These are phyloP conservation scores for Pseudopleuronectes americanus DNA, from an alignment of 2,797 vertebrate species.

Conservation along the genomic window DNA sequence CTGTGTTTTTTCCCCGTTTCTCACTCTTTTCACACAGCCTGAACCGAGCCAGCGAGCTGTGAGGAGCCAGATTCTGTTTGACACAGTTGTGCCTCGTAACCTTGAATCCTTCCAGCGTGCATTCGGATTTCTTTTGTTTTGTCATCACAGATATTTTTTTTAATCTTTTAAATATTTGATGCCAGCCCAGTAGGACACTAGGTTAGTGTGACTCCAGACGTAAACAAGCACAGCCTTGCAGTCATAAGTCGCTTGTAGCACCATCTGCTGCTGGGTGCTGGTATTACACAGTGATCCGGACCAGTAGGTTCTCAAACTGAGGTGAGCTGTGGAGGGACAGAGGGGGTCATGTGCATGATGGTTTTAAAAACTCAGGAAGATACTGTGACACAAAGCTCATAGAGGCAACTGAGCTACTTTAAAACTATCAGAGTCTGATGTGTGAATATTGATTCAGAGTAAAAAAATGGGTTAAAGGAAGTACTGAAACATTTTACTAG, in stretches of 20 bases:
- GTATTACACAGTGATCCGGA: constrained; percentile 9
- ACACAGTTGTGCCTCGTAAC: neutral
- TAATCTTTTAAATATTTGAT: neutral
- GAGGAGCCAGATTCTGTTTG: neutral
- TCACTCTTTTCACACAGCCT: constrained; percentile 52
- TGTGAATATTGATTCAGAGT: no score
- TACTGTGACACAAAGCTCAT: no score
- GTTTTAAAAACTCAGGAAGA: no score
- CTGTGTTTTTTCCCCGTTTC: constrained; percentile 8
- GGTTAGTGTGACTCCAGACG: constrained; percentile 58
- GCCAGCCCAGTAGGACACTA: constrained; percentile 53
- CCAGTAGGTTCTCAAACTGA: no score
- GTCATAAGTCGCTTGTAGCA: neutral
- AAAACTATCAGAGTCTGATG: no score
- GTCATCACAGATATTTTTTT: neutral
- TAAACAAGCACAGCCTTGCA: constrained; percentile 17
- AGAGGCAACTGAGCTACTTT: no score
- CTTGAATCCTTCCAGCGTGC: neutral
- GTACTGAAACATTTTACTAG: no score
- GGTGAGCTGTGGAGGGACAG: no score
- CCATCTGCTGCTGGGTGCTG: constrained; percentile 47
- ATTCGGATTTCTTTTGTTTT: neutral
- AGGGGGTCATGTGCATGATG: neutral
- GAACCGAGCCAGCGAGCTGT: constrained; percentile 28
- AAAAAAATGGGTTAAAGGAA: no score